Base-by-base conservation (phyloP, 2,113 vertebrate genomes). In the Salvelinus fontinalis region DNA sequence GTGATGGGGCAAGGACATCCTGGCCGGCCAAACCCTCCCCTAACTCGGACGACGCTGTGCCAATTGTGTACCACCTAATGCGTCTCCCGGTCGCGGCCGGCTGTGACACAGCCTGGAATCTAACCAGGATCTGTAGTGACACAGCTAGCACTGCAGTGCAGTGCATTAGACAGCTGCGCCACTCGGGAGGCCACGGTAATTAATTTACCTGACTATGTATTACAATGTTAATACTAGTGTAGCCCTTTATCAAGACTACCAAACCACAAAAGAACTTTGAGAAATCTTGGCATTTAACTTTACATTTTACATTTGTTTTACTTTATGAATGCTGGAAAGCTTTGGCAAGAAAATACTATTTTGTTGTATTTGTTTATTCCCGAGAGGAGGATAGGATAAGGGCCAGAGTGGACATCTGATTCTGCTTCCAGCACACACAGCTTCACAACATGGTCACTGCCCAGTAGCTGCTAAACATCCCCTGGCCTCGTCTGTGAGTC, bases 401-500 rank as follows among this genome's bases (percentile, higher is more conserved):
- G 7, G n/a, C 82, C 78, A 78, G 72, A 0, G n/a, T 60, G 62
- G 29, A 34, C 49, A 71, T 39, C n/a, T 14, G 85, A 85, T 84
- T 39, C n/a, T 14, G 85, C 83, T 84, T 79, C 82, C 85, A 0
- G 81, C 81, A 81, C 76, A 65, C 82, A 60, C 83, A 62, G 76
- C 78, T 70, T 65, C 70, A 24, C 78, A 70, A 70, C 70, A 24
- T 70, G 64, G 76, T 65, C 77, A 74, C 76, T 75, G 72, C 60
- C 80, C 70, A 68, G 72, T 65, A 82, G 76, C 80, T 5, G 59
- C 27, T 27, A 14, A 80, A 75, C 71, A 74, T 76, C 83, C 86
- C 72, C 68, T 16, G 64, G 84, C 82, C 83, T 81, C 78, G 83
- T 79, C 75, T 59, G 64, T 64, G 73, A 86, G 84, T 79, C 83